Percentiles rank a stretch among this genome's conserved stretches.
Conservation (phyloP, 53 echinoderm and acorn worm species). For the Crossaster papposus region DNA sequence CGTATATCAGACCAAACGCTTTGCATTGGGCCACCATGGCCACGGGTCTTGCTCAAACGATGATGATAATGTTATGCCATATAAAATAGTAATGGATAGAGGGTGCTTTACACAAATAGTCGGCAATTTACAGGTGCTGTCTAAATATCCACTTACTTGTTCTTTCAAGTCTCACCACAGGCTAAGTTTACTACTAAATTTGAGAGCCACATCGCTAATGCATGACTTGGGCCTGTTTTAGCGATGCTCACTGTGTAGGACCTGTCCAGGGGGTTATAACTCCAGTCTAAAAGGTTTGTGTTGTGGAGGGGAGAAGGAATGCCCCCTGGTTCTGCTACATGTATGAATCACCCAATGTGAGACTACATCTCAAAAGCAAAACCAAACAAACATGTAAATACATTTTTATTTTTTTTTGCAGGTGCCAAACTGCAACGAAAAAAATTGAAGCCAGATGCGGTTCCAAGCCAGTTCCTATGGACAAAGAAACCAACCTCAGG, state of each 20-base stretch:
- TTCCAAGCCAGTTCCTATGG: conserved; percentile 35
- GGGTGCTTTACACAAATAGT: too few relatives aligned
- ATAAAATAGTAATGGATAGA: too few relatives aligned
- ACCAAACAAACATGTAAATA: conserved; percentile 10
- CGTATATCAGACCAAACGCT: too few relatives aligned
- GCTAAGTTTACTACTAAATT: too few relatives aligned
- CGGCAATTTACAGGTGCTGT: too few relatives aligned
- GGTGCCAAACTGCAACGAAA: background rate
- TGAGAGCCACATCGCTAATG: background rate
- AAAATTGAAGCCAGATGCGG: conserved; percentile 5
- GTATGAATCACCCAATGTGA: background rate
- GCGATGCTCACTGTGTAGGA: background rate
- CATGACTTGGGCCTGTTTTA: background rate
- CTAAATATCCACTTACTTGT: too few relatives aligned
- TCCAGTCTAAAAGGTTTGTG: background rate
- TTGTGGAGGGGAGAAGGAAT: background rate
- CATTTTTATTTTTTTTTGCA: conserved; percentile 3
- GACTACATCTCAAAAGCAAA: conserved; percentile 2
- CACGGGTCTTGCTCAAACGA: too few relatives aligned
- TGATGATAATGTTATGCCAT: too few relatives aligned
- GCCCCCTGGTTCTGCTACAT: background rate
- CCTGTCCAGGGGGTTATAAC: background rate
- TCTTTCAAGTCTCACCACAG: too few relatives aligned
- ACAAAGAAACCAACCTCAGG: conserved; percentile 34
- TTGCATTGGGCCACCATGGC: too few relatives aligned